phyloP scores from a whole-genome alignment of 2,113 vertebrate genomes.

The Pelusios castaneus region DNA sequence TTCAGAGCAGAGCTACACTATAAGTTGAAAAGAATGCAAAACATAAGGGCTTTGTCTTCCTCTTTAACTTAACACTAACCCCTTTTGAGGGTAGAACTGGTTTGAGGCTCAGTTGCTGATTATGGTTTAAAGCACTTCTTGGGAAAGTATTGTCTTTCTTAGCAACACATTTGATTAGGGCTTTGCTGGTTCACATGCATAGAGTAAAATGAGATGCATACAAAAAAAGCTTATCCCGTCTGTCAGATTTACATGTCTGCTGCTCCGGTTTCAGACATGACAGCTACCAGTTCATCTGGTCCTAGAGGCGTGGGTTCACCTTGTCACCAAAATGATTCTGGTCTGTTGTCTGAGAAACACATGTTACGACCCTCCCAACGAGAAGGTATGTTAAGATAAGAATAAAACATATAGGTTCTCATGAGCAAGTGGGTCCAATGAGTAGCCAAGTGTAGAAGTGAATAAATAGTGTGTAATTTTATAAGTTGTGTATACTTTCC shows the following conservation, averaged over 20 bases:
- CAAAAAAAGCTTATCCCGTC: accelerated
- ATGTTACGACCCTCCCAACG: slow-evolving; percentile 84
- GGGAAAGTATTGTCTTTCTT: background rate
- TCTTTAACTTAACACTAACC: background rate
- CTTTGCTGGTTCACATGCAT: background rate
- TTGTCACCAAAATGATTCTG: slow-evolving; percentile 87
- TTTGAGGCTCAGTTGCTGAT: background rate
- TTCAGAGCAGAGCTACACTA: background rate
- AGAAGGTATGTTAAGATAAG: slow-evolving; percentile 85
- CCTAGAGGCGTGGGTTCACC: slow-evolving; percentile 84
- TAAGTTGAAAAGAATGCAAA: background rate
- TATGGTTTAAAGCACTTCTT: background rate
- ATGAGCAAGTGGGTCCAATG: background rate
- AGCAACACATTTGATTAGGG: background rate
- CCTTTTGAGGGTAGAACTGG: background rate
- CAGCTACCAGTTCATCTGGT: slow-evolving; percentile 78
- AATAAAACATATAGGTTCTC: background rate
- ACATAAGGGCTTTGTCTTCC: too few species aligned
- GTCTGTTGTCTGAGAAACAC: slow-evolving; percentile 81
- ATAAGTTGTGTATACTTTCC: background rate
- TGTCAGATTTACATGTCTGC: background rate
- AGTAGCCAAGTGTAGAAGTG: accelerated
- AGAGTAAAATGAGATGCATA: background rate
- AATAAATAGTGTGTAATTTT: accelerated
- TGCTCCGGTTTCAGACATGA: slow-evolving; percentile 74